Base-by-base conservation (phyloP, 2,113 vertebrate genomes). In the Elgaria multicarinata region DNA sequence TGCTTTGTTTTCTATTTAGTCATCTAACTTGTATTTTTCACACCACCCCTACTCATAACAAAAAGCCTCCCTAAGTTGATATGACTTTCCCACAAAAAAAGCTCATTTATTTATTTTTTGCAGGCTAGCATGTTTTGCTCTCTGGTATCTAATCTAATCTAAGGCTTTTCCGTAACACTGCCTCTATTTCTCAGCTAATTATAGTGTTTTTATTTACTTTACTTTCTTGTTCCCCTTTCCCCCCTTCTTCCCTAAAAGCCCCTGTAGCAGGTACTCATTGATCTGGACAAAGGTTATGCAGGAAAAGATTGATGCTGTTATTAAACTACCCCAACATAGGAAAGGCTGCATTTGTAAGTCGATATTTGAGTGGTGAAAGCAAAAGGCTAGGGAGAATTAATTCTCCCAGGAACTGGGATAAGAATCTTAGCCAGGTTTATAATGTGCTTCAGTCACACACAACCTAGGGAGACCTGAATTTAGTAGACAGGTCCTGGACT, bases 41-140 rank as follows among this genome's bases (percentile, higher is more conserved):
- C 44, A 58, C n/a, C 58, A 86, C 33, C 53, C 28, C 24, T 83
- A 12, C 24, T 71, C 42, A 77, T 46, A 77, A 83, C 31, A 66
- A 36, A 50, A 80, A 74, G 2, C 14, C 72, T 94, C 66, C 24
- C 87, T 71, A 79, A 79, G 55, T 91, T 93, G 91, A 4, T 87
- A 16, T 84, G 74, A 86, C 89, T 42, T 90, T 81, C 26, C 87
- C 55, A 42, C n/a, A 87, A 33, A 88, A 0, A 74, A 62, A 50
- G 8, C 42, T 36, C 58, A 62, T 91, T 64, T 42, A 22, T 80
- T 58, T 2, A 24, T 3, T 39, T 87, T 64, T 58, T 44, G 53
- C 46, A 50, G 58, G 39, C 44, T 83, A 26, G 28, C 86, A 67
- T 93, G 87, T 82, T 94, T 91, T 87, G 86, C 90, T 93, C 90